phyloP scores from a whole-genome alignment of 1,140 invertebrate genomes.

The Drosophila serrata region DNA sequence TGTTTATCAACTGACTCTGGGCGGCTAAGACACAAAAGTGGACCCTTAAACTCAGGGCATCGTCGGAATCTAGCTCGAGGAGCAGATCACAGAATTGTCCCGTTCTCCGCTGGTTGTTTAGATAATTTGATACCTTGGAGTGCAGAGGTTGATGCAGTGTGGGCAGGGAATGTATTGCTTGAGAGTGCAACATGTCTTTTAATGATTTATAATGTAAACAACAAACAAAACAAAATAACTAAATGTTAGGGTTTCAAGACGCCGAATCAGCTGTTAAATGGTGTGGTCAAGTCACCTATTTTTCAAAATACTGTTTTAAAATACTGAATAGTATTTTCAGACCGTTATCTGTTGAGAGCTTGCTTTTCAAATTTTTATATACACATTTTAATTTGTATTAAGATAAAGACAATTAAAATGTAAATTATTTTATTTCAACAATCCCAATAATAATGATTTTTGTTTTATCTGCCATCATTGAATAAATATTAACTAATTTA shows the following conservation, averaged over 20 bases:
- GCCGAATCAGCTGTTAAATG: conserved; percentile 24
- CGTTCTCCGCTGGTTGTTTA: conserved; percentile 72
- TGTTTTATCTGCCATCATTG: too few species aligned
- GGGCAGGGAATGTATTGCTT: conserved; percentile 38
- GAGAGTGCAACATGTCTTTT: conserved; percentile 23
- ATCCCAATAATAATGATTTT: too few species aligned
- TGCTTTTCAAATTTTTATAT: not conserved
- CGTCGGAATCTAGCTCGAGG: conserved; percentile 71
- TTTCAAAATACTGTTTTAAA: not conserved
- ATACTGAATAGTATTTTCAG: not conserved
- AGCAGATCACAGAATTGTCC: conserved; percentile 80
- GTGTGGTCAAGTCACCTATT: not conserved
- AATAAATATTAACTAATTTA: too few species aligned
- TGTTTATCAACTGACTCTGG: conserved; percentile 72
- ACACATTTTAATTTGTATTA: not conserved
- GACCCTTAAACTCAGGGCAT: conserved; percentile 52
- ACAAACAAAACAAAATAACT: conserved; percentile 21
- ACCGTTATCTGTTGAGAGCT: not conserved
- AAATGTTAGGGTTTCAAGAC: conserved; percentile 8
- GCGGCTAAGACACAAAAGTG: conserved; percentile 81
- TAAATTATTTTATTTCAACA: not conserved
- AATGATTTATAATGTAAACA: not conserved
- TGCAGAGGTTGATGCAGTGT: conserved; percentile 77
- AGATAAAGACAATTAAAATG: not conserved
- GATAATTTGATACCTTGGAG: conserved; percentile 79